Evolutionary conservation across 2,888 invertebrate species (phyloP), one percentile per base, ranked within the genome.

Genomic region (Pseudococcus viburni): DNA sequence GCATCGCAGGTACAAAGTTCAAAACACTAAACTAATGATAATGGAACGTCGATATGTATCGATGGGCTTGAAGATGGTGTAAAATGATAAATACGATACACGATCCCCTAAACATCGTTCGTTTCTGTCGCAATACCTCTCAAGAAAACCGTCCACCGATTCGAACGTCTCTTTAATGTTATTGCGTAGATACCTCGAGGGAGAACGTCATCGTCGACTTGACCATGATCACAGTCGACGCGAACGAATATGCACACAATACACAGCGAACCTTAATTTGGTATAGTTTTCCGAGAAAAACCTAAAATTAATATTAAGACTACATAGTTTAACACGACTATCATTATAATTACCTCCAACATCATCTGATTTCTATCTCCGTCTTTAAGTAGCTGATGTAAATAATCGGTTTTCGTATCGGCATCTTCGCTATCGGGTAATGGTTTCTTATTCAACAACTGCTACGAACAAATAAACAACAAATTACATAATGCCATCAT

Each of bases 401-500:
- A 93, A 90, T 93, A 93, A 91, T 93, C 94, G 92, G 94, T 94
- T 92, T 92, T 93, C 91, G 92, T 95, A 93, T 93, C 93, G 90
- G 92, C 92, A 89, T 95, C 95, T 89, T 94, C 93, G 89, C 94
- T 94, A 90, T 96, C 96, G 90, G 96, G 96, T 90, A 96, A 96
- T 89, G 94, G 95, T 92, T 95, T 96, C 90, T 96, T 96, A 91
- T 96, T 96, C 89, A 96, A 93, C 91, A 97, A 94, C 89, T 88
- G 89, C 85, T 89, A 89, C 80, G 85, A 77, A 84, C 77, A 84
- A 88, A 51, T 86, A 73, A 59, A 84, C 15, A 88, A 88, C 22
- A 86, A 88, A 46, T 46, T 55, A 46, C 22, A 26, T 64, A 42
- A 68, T 73, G 19, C 48, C 22, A 84, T 33, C 84, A 84, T 33